Evolutionary conservation across 64 coral and sea anemone genomes (phyloP), one percentile per base, ranked within the genome.

Genomic region (Montipora capricornis): DNA sequence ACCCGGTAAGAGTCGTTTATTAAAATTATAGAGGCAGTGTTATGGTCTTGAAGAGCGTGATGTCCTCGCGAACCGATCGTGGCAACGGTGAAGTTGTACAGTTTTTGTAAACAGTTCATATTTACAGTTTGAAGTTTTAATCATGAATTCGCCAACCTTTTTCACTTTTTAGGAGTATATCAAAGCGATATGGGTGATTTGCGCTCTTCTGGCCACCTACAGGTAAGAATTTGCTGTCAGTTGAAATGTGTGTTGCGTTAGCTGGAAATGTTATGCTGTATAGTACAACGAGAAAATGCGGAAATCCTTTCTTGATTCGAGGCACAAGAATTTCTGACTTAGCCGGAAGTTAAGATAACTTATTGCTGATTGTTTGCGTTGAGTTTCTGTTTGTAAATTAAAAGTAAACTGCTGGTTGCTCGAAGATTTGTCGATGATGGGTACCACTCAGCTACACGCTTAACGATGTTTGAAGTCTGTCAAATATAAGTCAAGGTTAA

Each of bases 121-220:
- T 68, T 84, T 51, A 51, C 8, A 86, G 66, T 51, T 81, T 61
- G 73, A 49, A 46, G 75, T 61, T 87, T 89, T 49, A 59, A 71
- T 71, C 10, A 26, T 44, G 58, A 80, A 22, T 84, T 20, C 61
- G 49, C 47, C 79, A 8, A 80, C 15, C 84, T 92, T 92, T 46
- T 48, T 84, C 50, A 64, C 53, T 73, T 90, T 95, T 15, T 74
- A 98, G 96, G 89, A 68, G 91, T 95, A 90, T 98, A 98, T 55
- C 93, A 90, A 83, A 92, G 96, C 15, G 93, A 98, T 95, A 91
- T 98, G 66, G 90, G 93, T 45, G 96, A 98, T 88, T 67, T 98
- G 94, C 96, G 96, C 45, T 95, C 95, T 89, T 98, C 96, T 91
- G 96, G 96, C 93, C 93, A 94, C 84, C 89, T 91, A 89, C 93